Conservation (phyloP, 2,113 vertebrate genomes). For the Vulpes lagopus region DNA sequence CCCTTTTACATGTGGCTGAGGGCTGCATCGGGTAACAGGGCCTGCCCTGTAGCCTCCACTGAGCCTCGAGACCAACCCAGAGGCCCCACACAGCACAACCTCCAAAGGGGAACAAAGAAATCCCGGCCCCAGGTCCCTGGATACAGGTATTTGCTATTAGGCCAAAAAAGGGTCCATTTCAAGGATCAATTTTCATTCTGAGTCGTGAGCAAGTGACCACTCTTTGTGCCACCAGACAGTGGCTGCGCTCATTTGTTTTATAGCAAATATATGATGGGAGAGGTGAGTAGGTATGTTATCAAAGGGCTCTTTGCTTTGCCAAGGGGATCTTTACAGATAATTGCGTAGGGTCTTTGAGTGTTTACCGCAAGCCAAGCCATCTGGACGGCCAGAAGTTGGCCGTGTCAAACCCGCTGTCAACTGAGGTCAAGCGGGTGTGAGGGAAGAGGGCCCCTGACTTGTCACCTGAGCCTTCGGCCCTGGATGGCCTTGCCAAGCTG, state of each 20-base stretch:
- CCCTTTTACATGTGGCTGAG: too few species aligned
- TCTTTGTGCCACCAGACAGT: background rate
- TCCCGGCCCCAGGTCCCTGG: background rate
- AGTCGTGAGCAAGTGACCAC: background rate
- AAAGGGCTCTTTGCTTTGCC: background rate
- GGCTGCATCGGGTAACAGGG: accelerated
- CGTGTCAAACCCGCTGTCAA: background rate
- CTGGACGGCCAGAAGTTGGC: background rate
- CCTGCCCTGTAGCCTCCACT: too few species aligned
- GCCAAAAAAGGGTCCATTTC: background rate
- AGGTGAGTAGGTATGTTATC: too few species aligned
- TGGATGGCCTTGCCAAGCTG: background rate
- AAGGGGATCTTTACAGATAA: too few species aligned
- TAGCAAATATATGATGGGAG: background rate
- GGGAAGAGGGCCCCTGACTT: background rate
- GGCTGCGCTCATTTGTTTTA: background rate
- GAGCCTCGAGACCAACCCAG: background rate
- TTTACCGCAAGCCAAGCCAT: background rate
- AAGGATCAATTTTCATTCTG: background rate
- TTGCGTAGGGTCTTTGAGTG: background rate
- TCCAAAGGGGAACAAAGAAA: background rate
- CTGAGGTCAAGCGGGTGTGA: accelerated
- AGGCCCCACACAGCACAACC: background rate
- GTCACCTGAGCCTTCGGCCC: background rate
- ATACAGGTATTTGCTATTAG: background rate